Percentiles rank a stretch among this genome's conserved stretches.
Evolutionary conservation across 2,797 vertebrate species (phyloP).

Genomic region (Triplophysa bombifrons): DNA sequence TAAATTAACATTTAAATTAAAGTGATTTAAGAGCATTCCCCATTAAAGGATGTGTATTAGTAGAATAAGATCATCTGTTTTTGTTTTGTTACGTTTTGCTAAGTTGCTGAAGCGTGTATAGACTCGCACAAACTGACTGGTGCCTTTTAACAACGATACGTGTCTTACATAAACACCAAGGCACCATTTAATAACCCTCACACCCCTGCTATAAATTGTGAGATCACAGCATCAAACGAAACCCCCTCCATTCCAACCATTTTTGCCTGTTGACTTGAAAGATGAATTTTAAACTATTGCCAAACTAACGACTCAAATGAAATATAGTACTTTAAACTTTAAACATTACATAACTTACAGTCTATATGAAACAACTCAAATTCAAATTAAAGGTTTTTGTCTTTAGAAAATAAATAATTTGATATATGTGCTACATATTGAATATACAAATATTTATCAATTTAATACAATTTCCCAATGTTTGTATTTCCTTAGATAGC

Average conservation of each 20-base stretch:
- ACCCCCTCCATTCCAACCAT: constrained; percentile 46
- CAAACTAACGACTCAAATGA: constrained; percentile 25
- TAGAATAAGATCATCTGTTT: constrained; percentile 21
- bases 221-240: constrained; percentile 65
- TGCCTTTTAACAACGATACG: constrained; percentile 54
- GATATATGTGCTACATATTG: too few relatives aligned
- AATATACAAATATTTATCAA: too few relatives aligned
- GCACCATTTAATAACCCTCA: constrained; percentile 73
- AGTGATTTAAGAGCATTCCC: constrained; percentile 55
- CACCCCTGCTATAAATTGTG: constrained; percentile 69
- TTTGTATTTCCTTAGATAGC: too few relatives aligned
- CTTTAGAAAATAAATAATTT: neutral
- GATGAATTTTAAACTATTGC: constrained; percentile 41
- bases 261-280: constrained; percentile 38
- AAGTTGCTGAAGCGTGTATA: constrained; percentile 28
- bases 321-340: neutral
- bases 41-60: constrained; percentile 71
- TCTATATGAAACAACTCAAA: neutral
- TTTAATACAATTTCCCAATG: too few relatives aligned
- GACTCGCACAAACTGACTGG: constrained; percentile 55
- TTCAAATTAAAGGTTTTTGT: neutral
- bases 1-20: constrained; percentile 69
- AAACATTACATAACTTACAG: neutral
- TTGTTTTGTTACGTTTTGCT: constrained; percentile 43
- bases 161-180: constrained; percentile 64